phyloP scores from a whole-genome alignment of 2,113 vertebrate species.

The Sinocyclocheilus grahami region DNA sequence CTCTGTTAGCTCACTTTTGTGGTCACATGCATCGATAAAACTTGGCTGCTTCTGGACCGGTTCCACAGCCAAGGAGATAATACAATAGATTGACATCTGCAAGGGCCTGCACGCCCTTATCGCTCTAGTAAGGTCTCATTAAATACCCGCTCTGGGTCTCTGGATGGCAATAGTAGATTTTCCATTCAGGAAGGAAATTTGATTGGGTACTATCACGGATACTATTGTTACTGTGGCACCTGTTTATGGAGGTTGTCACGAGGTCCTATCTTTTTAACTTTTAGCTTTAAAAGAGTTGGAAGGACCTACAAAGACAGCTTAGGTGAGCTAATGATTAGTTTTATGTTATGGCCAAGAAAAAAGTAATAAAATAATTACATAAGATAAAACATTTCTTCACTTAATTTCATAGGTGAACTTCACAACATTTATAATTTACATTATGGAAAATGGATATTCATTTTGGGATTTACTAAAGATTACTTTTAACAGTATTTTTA shows the following conservation, averaged over 20 bases:
- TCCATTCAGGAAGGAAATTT: slow-evolving; percentile 20
- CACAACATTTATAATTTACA: background rate
- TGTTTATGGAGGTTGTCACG: slow-evolving; percentile 9
- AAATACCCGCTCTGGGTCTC: slow-evolving; percentile 20
- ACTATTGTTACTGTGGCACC: background rate
- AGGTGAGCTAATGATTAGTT: background rate
- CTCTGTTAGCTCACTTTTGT: slow-evolving; percentile 48
- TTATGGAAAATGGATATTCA: background rate
- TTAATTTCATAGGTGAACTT: background rate
- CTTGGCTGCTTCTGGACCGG: slow-evolving; percentile 21
- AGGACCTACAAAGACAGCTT: background rate
- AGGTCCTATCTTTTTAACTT: background rate
- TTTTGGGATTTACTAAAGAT: background rate
- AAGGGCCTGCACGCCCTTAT: slow-evolving; percentile 23
- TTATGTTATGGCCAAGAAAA: background rate
- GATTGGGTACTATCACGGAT: background rate
- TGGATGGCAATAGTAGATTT: slow-evolving; percentile 17
- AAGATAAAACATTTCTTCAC: background rate
- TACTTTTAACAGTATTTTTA: too few relatives aligned
- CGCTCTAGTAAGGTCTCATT: slow-evolving; percentile 39
- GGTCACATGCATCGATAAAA: slow-evolving; percentile 41
- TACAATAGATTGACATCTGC: slow-evolving; percentile 32
- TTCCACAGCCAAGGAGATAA: slow-evolving; percentile 47
- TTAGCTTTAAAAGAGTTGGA: background rate
- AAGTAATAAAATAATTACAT: too few relatives aligned